Conservation (phyloP, 2,113 vertebrate genomes). For the Ciconia boyciana region DNA sequence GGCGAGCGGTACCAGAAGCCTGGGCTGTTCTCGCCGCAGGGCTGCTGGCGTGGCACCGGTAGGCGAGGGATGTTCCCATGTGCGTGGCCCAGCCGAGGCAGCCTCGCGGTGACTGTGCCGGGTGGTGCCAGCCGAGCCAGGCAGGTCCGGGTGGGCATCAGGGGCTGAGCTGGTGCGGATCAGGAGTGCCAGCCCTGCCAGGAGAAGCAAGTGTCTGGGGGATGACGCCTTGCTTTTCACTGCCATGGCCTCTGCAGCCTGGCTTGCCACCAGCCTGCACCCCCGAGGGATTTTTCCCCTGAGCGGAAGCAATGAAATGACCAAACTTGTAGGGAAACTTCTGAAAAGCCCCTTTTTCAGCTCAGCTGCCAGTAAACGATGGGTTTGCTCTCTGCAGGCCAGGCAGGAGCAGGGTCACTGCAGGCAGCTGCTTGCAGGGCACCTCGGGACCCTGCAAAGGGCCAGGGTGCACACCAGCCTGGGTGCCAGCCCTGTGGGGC, state of each 20-base stretch:
- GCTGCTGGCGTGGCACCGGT: accelerated
- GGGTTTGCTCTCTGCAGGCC: not conserved
- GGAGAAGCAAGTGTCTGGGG: not conserved
- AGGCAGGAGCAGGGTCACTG: accelerated
- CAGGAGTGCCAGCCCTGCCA: not conserved
- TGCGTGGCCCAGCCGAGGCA: not conserved
- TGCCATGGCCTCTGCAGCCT: not conserved
- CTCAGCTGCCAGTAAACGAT: accelerated
- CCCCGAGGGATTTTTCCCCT: accelerated
- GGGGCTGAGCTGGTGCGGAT: not conserved
- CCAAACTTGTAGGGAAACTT: not conserved
- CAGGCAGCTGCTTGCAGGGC: not conserved
- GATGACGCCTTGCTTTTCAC: accelerated
- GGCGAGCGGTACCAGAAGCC: no score
- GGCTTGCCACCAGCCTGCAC: not conserved
- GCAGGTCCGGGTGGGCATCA: no score
- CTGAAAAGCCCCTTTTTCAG: not conserved
- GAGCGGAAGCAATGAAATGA: not conserved
- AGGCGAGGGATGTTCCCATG: accelerated
- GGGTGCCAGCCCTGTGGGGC: accelerated
- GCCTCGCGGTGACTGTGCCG: accelerated
- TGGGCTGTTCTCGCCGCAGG: accelerated
- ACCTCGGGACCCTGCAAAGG: not conserved
- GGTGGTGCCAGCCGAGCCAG: not conserved
- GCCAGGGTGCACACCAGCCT: accelerated